Evolutionary conservation across 2,888 invertebrate species (phyloP).

Genomic region (Willowsia nigromaculata): DNA sequence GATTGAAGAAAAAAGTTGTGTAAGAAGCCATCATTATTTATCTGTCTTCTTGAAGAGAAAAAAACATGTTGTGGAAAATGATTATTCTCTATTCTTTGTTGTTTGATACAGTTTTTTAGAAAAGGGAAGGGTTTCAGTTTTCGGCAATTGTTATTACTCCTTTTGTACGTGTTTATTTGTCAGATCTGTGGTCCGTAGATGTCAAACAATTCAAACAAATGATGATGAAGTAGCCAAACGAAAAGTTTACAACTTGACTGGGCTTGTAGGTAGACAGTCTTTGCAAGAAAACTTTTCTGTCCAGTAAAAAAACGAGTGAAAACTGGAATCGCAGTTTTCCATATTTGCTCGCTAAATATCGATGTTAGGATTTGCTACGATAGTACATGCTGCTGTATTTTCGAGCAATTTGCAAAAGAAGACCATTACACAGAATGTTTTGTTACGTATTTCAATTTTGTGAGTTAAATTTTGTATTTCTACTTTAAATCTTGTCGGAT

Average conservation of each 20-base stretch:
- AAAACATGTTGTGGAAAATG: background rate
- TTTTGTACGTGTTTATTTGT: constrained; percentile 21
- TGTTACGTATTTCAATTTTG: too few relatives aligned
- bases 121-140: background rate
- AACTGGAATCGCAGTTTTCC: too few relatives aligned
- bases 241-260: background rate
- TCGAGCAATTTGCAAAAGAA: too few relatives aligned
- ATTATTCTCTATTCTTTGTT: background rate
- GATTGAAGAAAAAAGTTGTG: constrained; percentile 33
- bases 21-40: constrained; percentile 55
- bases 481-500: too few relatives aligned
- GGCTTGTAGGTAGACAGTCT: background rate
- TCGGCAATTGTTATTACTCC: constrained; percentile 24
- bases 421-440: too few relatives aligned
- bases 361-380: too few relatives aligned
- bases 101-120: background rate
- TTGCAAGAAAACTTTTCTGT: background rate
- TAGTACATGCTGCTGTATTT: too few relatives aligned
- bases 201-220: constrained; percentile 50
- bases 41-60: background rate
- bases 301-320: too few relatives aligned
- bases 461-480: too few relatives aligned
- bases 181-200: constrained; percentile 10
- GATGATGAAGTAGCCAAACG: constrained; percentile 2
- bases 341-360: too few relatives aligned